Evolutionary conservation across 1,140 invertebrate species (phyloP).

Genomic region (Uloborus diversus): DNA sequence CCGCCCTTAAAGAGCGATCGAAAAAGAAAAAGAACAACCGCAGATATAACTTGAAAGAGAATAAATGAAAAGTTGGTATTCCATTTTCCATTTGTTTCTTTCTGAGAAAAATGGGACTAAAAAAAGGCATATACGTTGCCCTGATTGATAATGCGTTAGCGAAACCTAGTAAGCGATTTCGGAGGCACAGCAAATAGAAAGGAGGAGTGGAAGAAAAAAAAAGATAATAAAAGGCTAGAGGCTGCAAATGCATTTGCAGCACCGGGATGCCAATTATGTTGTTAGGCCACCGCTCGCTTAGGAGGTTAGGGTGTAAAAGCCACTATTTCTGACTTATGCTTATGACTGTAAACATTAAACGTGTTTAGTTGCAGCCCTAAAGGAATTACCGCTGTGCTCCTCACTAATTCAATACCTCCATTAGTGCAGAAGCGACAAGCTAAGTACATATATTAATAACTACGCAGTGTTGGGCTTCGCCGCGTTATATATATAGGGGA

Average conservation of each 20-base stretch:
- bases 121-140: neutral
- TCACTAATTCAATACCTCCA: constrained; percentile 56
- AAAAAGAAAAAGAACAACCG: neutral
- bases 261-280: constrained; percentile 36
- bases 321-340: constrained; percentile 54
- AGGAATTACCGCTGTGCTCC: constrained; percentile 51
- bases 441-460: constrained; percentile 57
- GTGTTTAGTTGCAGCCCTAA: constrained; percentile 55
- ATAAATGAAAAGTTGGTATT: constrained; percentile 48
- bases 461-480: neutral
- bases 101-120: neutral
- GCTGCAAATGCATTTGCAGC: constrained; percentile 47
- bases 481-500: neutral
- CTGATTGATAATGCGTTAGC: constrained; percentile 56
- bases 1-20: neutral
- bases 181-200: too few species aligned
- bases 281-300: constrained; percentile 51
- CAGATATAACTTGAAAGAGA: constrained; percentile 33
- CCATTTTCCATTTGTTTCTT: constrained; percentile 50
- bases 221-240: constrained; percentile 28
- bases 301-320: constrained; percentile 53
- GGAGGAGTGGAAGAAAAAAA: neutral
- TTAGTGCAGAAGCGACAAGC: constrained; percentile 45
- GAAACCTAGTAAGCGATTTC: constrained; percentile 49
- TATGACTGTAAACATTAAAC: constrained; percentile 57